A percentile compares a stretch with the other conserved stretches of the same genome.
Evolutionary conservation across 2,797 vertebrate species (phyloP).

Genomic region (Falco rusticolus): DNA sequence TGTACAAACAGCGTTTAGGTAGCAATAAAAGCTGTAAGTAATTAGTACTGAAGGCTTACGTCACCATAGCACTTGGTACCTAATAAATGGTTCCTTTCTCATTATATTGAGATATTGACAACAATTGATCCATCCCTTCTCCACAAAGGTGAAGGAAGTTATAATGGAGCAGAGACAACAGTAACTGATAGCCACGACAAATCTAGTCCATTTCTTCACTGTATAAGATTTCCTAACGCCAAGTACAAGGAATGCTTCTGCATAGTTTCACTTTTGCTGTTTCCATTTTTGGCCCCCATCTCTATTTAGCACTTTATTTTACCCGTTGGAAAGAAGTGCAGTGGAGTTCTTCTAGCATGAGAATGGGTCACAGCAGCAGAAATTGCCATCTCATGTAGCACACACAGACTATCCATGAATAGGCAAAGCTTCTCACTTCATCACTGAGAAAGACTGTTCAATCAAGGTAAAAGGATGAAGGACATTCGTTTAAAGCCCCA

Average conservation of each 20-base stretch:
- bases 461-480: slow-evolving; percentile 1
- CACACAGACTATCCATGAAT: neutral
- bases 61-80: neutral
- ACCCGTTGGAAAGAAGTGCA: neutral
- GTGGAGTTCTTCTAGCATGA: neutral
- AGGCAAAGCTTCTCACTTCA: neutral
- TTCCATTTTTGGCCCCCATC: neutral
- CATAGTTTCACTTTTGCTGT: neutral
- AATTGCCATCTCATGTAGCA: slow-evolving; percentile 18
- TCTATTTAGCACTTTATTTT: neutral
- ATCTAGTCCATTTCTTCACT: neutral
- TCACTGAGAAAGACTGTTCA: neutral
- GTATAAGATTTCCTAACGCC: neutral
- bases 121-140: neutral
- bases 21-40: neutral
- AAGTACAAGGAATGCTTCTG: neutral
- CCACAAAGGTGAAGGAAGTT: neutral
- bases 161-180: neutral
- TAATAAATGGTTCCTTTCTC: neutral
- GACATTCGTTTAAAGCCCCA: neutral
- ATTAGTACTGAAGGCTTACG: neutral
- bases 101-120: neutral
- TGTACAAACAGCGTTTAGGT: neutral
- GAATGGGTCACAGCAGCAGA: neutral
- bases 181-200: neutral